Conservation (phyloP, 2,888 invertebrate genomes). For the Norana najaformis region DNA sequence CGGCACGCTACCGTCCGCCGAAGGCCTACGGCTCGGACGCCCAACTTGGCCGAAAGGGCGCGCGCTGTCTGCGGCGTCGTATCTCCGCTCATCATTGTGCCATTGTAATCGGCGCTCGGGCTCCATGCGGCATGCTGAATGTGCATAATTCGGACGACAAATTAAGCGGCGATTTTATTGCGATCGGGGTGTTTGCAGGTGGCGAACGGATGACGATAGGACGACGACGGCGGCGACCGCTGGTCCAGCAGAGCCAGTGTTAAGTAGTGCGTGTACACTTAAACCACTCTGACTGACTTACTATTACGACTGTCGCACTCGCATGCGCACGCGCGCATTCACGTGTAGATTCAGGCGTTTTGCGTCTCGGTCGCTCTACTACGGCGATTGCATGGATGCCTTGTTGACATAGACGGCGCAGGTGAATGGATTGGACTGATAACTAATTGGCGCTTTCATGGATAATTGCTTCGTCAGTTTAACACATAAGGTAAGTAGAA, state of each 20-base stretch:
- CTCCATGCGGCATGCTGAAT: neutral
- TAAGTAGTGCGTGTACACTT: constrained; percentile 13
- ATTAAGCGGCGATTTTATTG: constrained; percentile 26
- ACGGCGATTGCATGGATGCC: neutral
- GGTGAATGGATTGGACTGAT: neutral
- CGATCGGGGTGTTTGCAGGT: constrained; percentile 15
- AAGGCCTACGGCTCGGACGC: neutral
- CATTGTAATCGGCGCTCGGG: neutral
- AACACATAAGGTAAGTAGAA: neutral
- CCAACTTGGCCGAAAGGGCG: neutral
- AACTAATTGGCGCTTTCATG: neutral
- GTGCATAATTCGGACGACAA: neutral
- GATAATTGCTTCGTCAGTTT: neutral
- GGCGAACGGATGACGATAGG: neutral
- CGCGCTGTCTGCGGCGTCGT: neutral
- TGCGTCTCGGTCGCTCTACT: neutral
- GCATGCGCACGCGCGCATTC: neutral
- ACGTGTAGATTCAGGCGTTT: neutral
- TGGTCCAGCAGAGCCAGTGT: neutral
- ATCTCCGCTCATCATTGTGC: constrained; percentile 13
- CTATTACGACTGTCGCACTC: neutral
- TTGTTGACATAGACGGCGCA: neutral
- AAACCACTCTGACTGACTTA: neutral
- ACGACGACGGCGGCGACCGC: neutral
- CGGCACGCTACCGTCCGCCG: neutral